These are phyloP conservation scores for Papilio helenus DNA, from an alignment of 1,140 invertebrate genomes.

Conservation along the genomic window DNA sequence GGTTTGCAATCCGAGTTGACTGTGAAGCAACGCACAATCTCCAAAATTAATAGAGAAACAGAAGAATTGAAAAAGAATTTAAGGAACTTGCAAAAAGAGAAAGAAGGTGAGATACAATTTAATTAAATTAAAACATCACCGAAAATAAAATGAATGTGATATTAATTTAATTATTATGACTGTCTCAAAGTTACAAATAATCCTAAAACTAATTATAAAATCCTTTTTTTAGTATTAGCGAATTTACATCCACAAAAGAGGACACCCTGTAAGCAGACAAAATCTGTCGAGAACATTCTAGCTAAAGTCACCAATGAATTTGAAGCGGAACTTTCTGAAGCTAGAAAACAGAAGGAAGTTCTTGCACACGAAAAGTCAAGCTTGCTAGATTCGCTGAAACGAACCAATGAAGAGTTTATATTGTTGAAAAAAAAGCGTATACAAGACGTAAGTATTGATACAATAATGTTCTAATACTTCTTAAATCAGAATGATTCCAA, in stretches of 20 bases:
- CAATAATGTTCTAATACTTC: not conserved
- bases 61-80: conserved; percentile 90
- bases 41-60: conserved; percentile 87
- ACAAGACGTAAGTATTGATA: conserved; percentile 87
- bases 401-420: conserved; percentile 88
- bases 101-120: conserved; percentile 83
- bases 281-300: conserved; percentile 79
- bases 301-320: conserved; percentile 78
- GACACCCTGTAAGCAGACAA: conserved; percentile 69
- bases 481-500: not conserved
- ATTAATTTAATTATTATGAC: no score
- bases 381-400: conserved; percentile 84
- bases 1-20: conserved; percentile 88
- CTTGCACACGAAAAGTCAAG: conserved; percentile 84
- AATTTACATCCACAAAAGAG: conserved; percentile 82
- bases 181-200: no score
- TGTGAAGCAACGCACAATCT: conserved; percentile 88
- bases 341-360: conserved; percentile 84
- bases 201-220: not conserved
- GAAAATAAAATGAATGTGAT: no score
- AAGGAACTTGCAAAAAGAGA: conserved; percentile 88
- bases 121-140: not conserved
- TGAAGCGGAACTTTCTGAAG: conserved; percentile 70
- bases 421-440: conserved; percentile 88
- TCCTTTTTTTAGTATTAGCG: conserved; percentile 70